phyloP scores from a whole-genome alignment of 2,113 vertebrate species.

The Grammomys surdaster region DNA sequence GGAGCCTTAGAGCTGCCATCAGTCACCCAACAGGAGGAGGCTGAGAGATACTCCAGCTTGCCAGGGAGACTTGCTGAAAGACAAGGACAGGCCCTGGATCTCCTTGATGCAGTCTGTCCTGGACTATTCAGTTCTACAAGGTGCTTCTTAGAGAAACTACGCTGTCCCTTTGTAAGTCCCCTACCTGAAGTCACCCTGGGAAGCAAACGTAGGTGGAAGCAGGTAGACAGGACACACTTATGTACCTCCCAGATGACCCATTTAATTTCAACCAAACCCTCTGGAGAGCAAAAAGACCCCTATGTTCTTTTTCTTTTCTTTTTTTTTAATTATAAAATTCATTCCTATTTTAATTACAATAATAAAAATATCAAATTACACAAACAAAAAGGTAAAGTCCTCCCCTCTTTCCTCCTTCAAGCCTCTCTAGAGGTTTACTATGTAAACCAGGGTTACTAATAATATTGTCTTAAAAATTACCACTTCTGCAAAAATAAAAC shows the following conservation, averaged over 20 bases:
- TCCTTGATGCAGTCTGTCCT: neutral
- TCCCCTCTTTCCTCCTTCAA: neutral
- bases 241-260: neutral
- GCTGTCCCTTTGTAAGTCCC: neutral
- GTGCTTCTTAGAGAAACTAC: conserved; percentile 23
- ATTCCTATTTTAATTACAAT: neutral
- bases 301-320: neutral
- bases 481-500: neutral
- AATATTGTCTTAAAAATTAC: neutral
- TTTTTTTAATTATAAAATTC: conserved; percentile 26
- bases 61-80: neutral
- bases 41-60: neutral
- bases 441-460: neutral
- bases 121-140: neutral
- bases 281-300: neutral
- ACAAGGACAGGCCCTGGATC: neutral
- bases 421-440: neutral
- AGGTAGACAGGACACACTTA: neutral
- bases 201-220: neutral
- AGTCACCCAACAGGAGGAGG: neutral
- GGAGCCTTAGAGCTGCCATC: neutral
- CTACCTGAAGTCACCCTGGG: neutral
- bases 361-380: conserved; percentile 10
- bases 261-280: neutral
- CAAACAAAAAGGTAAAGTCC: neutral